Evolutionary conservation across 2,888 invertebrate genomes (phyloP).

Genomic region (Rhyacophila evoluta): DNA sequence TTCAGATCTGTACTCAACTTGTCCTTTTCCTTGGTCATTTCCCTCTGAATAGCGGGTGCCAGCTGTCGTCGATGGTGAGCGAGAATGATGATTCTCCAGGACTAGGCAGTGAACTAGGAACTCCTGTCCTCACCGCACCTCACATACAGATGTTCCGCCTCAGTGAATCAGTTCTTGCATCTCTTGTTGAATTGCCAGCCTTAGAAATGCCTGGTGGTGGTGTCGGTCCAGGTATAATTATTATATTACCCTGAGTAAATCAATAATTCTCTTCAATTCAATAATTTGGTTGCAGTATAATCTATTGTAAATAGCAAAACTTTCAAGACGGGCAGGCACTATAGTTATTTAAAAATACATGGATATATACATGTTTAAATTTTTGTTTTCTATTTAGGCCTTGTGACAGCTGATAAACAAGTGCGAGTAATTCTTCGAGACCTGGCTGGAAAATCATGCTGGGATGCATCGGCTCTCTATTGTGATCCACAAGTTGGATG

Average conservation of each 20-base stretch:
- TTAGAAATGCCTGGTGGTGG: conserved; percentile 75
- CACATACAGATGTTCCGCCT: conserved; percentile 89
- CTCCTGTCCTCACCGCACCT: conserved; percentile 85
- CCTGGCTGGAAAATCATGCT: conserved; percentile 93
- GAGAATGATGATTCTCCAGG: conserved; percentile 92
- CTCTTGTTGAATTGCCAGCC: conserved; percentile 90
- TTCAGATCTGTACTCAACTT: conserved; percentile 83
- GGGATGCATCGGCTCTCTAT: conserved; percentile 95
- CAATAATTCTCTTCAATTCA: too few relatives aligned
- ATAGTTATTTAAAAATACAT: too few relatives aligned
- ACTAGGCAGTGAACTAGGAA: conserved; percentile 79
- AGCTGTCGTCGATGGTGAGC: conserved; percentile 89
- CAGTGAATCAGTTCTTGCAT: conserved; percentile 85
- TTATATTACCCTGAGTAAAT: too few relatives aligned
- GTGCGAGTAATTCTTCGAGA: conserved; percentile 90
- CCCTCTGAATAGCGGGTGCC: conserved; percentile 91
- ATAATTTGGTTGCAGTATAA: too few relatives aligned
- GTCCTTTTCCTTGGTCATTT: conserved; percentile 95
- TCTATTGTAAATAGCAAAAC: too few relatives aligned
- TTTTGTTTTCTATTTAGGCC: conserved; percentile 66
- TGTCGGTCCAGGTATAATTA: conserved; percentile 58
- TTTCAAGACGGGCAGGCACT: too few relatives aligned
- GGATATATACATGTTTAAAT: too few relatives aligned
- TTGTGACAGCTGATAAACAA: conserved; percentile 84
- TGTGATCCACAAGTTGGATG: conserved; percentile 73